Conservation (phyloP, 1,140 invertebrate genomes). For the Brachionus manjavacas region DNA sequence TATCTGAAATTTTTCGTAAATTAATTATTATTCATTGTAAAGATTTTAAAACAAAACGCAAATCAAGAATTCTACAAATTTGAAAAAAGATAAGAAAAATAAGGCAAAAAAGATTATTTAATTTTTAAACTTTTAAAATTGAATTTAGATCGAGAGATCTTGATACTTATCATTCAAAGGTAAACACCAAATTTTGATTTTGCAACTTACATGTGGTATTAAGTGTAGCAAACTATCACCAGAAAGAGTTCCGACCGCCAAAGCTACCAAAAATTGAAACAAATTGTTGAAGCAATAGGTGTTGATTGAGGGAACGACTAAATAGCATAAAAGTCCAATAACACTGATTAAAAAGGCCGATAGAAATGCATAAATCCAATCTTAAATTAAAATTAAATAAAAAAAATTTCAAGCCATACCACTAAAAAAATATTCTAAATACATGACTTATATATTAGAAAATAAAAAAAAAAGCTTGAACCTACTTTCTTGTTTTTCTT, state of each 20-base stretch:
- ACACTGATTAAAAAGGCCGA: slow-evolving; percentile 39
- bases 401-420: too few relatives aligned
- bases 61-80: too few relatives aligned
- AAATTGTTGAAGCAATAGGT: slow-evolving; percentile 24
- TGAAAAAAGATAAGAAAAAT: too few relatives aligned
- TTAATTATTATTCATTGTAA: too few relatives aligned
- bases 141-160: too few relatives aligned
- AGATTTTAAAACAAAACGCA: too few relatives aligned
- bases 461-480: background rate
- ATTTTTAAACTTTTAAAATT: too few relatives aligned
- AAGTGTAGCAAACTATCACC: slow-evolving; percentile 59
- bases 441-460: background rate
- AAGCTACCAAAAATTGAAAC: slow-evolving; percentile 41
- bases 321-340: slow-evolving; percentile 21
- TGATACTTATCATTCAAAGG: too few relatives aligned
- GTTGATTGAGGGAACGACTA: slow-evolving; percentile 30
- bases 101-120: too few relatives aligned
- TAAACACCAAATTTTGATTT: background rate
- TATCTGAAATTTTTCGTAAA: too few relatives aligned
- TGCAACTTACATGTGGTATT: slow-evolving; percentile 48
- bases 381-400: background rate
- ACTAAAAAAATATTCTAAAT: background rate
- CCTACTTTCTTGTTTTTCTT: background rate
- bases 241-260: slow-evolving; percentile 58
- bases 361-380: slow-evolving; percentile 40